Evolutionary conservation across 2,113 vertebrate species (phyloP).

Genomic region (Otocyon megalotis): DNA sequence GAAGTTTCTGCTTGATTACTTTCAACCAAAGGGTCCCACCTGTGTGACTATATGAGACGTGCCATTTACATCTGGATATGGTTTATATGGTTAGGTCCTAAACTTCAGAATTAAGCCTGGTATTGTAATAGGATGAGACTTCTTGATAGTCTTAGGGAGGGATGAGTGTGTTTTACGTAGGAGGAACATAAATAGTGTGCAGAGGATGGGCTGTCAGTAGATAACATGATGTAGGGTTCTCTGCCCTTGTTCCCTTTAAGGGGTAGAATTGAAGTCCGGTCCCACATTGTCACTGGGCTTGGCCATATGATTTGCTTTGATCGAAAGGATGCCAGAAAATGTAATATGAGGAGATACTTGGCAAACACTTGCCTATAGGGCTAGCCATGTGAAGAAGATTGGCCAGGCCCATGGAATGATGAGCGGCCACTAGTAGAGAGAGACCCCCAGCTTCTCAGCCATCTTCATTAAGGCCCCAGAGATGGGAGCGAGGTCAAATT

Average conservation of each 20-base stretch:
- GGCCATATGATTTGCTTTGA: background rate
- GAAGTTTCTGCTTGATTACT: background rate
- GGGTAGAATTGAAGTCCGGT: background rate
- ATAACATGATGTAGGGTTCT: background rate
- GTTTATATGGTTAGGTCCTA: background rate
- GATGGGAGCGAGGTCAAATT: background rate
- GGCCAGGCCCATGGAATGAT: background rate
- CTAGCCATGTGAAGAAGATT: background rate
- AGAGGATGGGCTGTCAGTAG: background rate
- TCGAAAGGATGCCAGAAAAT: background rate
- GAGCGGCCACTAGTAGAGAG: background rate
- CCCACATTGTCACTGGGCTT: background rate
- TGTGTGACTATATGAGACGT: background rate
- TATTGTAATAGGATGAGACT: background rate
- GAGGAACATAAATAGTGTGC: background rate
- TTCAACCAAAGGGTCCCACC: background rate
- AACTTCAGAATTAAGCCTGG: background rate
- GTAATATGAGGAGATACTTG: background rate
- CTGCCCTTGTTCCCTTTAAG: background rate
- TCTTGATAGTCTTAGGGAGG: background rate
- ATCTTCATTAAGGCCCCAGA: too few relatives aligned
- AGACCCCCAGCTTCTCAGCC: background rate
- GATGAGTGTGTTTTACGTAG: background rate
- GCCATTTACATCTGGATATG: background rate
- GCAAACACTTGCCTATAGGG: background rate